Percentiles rank a stretch among this genome's conserved stretches.
These are phyloP conservation scores for Typhlomys cinereus DNA, from an alignment of 2,113 vertebrate genomes.

Conservation along the genomic window DNA sequence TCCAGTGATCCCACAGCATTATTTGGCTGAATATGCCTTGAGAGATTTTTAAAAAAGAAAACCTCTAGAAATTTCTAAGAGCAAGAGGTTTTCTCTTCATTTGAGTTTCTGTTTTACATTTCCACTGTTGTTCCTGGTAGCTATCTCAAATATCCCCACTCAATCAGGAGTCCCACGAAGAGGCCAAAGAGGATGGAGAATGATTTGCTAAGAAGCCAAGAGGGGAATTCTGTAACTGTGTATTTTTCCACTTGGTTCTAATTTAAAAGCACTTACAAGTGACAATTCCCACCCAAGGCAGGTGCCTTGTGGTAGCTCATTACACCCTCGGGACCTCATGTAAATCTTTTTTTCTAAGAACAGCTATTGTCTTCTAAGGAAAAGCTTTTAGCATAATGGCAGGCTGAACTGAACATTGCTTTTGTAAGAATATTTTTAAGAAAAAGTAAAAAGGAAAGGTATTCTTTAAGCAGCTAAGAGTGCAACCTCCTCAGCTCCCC, in stretches of 20 bases:
- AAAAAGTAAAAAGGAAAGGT: slow-evolving; percentile 49
- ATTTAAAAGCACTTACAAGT: slow-evolving; percentile 73
- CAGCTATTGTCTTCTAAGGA: slow-evolving; percentile 71
- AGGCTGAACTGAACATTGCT: slow-evolving; percentile 65
- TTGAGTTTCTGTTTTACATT: background rate
- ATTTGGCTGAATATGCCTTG: background rate
- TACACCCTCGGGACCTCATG: slow-evolving; percentile 58
- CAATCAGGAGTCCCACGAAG: slow-evolving; percentile 25
- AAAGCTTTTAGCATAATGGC: slow-evolving; percentile 76
- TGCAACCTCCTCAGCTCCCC: background rate
- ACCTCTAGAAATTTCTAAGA: background rate
- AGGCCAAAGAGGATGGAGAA: slow-evolving; percentile 42
- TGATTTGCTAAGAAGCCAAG: slow-evolving; percentile 49
- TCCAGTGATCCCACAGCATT: background rate
- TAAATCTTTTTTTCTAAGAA: slow-evolving; percentile 71
- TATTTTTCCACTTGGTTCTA: slow-evolving; percentile 58
- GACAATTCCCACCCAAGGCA: slow-evolving; percentile 48
- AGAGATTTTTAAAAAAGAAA: too few relatives aligned
- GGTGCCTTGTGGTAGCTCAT: slow-evolving; percentile 46
- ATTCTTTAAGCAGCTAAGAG: slow-evolving; percentile 51
- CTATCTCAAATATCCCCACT: background rate
- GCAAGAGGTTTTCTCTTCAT: background rate
- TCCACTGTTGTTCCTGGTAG: background rate
- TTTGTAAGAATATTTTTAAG: slow-evolving; percentile 61
- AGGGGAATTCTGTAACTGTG: slow-evolving; percentile 53